Evolutionary conservation across 2,113 vertebrate genomes (phyloP).

Genomic region (Percopsis transmontana): DNA sequence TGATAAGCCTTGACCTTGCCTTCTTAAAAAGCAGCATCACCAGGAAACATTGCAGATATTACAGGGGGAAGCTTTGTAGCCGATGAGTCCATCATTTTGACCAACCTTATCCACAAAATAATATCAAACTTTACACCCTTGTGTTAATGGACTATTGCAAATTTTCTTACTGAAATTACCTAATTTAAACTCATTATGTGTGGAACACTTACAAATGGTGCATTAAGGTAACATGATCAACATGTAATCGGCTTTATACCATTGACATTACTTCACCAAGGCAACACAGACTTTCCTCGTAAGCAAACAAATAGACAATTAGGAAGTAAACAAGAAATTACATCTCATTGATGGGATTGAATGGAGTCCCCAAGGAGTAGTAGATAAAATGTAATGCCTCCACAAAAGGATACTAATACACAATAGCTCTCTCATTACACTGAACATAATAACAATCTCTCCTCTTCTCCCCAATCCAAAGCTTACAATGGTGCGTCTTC

Average conservation of each 20-base stretch:
- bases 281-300: conserved; percentile 43
- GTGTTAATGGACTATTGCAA: conserved; percentile 22
- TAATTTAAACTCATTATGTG: conserved; percentile 35
- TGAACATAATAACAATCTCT: conserved; percentile 40
- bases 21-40: conserved; percentile 24
- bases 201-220: conserved; percentile 53
- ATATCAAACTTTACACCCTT: conserved; percentile 23
- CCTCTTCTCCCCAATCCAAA: background rate
- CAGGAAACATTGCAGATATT: conserved; percentile 21
- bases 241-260: conserved; percentile 47
- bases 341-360: conserved; percentile 52
- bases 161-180: conserved; percentile 40
- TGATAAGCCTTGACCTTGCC: conserved; percentile 50
- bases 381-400: conserved; percentile 52
- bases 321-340: conserved; percentile 58
- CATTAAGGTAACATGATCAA: conserved; percentile 54
- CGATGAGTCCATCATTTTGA: conserved; percentile 6
- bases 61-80: conserved; percentile 27
- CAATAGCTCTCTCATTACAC: conserved; percentile 56
- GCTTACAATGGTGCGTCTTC: conserved; percentile 28
- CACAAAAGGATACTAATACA: conserved; percentile 58
- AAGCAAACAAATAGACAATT: conserved; percentile 62
- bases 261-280: conserved; percentile 31
- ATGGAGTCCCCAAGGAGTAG: conserved; percentile 52
- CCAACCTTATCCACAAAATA: background rate